phyloP scores from a whole-genome alignment of 1,140 invertebrate species.

The Pogonus chalceus region DNA sequence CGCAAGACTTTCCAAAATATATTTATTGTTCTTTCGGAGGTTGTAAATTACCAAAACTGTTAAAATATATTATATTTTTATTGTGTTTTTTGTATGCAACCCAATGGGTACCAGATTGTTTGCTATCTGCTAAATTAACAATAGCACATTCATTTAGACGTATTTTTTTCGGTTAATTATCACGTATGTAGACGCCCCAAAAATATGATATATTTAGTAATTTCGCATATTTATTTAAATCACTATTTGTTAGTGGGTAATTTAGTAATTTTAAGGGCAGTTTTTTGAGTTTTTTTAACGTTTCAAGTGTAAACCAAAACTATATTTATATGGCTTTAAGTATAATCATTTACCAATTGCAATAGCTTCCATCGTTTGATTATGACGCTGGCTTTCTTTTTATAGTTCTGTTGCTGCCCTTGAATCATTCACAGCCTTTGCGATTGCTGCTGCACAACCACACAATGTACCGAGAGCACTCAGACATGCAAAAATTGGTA shows the following conservation, averaged over 20 bases:
- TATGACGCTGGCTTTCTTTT: slow-evolving; percentile 20
- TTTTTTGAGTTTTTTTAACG: background rate
- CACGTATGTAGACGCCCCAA: slow-evolving; percentile 28
- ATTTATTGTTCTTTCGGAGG: slow-evolving; percentile 24
- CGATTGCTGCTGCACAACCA: slow-evolving; percentile 25
- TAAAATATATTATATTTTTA: slow-evolving; percentile 17
- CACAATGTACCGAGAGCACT: slow-evolving; percentile 26
- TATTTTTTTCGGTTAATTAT: slow-evolving; percentile 17
- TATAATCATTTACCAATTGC: slow-evolving; percentile 19
- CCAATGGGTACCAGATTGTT: slow-evolving; percentile 24
- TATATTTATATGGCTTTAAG: slow-evolving; percentile 24
- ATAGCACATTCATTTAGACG: slow-evolving; percentile 20
- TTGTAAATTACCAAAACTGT: slow-evolving; percentile 28
- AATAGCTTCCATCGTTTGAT: slow-evolving; percentile 19
- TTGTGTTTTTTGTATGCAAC: slow-evolving; percentile 24
- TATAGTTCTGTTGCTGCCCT: slow-evolving; percentile 20
- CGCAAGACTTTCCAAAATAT: slow-evolving; percentile 16
- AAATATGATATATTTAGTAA: slow-evolving; percentile 22
- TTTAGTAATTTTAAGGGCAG: slow-evolving; percentile 2
- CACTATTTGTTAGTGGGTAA: slow-evolving; percentile 20
- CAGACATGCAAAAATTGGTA: slow-evolving; percentile 31
- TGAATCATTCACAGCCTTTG: slow-evolving; percentile 26
- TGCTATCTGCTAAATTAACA: slow-evolving; percentile 19
- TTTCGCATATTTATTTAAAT: slow-evolving; percentile 19
- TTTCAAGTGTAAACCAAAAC: slow-evolving; percentile 15